Conservation (phyloP, 2,797 vertebrate species). For the Lindbergichthys nudifrons region DNA sequence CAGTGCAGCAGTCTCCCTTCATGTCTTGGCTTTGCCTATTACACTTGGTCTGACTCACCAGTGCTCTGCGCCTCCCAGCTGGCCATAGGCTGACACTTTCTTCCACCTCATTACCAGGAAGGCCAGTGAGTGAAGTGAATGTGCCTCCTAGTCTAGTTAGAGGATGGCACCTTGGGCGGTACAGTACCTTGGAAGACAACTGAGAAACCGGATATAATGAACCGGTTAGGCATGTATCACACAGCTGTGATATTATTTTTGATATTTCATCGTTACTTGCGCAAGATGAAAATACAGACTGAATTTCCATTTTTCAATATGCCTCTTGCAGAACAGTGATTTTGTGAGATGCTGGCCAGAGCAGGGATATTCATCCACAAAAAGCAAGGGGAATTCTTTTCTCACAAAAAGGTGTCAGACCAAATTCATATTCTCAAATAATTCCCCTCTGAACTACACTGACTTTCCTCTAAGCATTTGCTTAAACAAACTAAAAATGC, state of each 20-base stretch:
- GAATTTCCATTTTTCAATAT: constrained; percentile 48
- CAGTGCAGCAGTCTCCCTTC: constrained; percentile 71
- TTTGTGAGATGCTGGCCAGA: constrained; percentile 43
- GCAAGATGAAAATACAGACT: constrained; percentile 40
- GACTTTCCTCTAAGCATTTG: constrained; percentile 11
- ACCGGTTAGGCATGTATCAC: constrained; percentile 44
- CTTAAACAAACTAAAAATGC: constrained; percentile 3
- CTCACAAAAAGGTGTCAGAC: constrained; percentile 21
- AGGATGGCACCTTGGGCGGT: constrained; percentile 72
- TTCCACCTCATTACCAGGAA: constrained; percentile 80
- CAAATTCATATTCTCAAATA: constrained; percentile 36
- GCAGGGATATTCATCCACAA: constrained; percentile 43
- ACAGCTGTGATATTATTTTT: constrained; percentile 49
- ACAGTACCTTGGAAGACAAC: constrained; percentile 58
- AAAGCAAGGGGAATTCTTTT: constrained; percentile 24
- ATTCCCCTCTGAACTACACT: constrained; percentile 1
- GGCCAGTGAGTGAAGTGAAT: constrained; percentile 68
- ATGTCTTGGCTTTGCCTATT: constrained; percentile 74
- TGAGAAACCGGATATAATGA: constrained; percentile 62
- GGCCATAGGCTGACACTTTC: constrained; percentile 73
- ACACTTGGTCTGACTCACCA: constrained; percentile 82
- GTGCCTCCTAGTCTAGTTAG: constrained; percentile 69
- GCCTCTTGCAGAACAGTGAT: constrained; percentile 49
- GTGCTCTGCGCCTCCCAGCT: constrained; percentile 75
- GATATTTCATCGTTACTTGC: constrained; percentile 23